These are phyloP conservation scores for Cinclus cinclus DNA, from an alignment of 2,113 vertebrate species.

Conservation along the genomic window DNA sequence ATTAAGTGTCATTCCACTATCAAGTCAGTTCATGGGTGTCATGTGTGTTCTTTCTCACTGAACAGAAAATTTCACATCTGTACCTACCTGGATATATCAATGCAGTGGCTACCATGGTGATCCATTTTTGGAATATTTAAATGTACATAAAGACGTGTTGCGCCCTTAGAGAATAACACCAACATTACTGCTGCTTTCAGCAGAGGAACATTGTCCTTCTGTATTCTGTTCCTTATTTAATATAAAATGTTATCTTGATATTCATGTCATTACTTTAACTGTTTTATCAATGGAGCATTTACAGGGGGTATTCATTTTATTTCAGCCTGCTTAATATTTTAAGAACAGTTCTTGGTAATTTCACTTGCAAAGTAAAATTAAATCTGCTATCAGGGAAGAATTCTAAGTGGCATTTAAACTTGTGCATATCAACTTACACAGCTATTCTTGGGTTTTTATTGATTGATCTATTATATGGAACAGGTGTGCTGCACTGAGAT, in stretches of 20 bases:
- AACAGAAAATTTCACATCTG: not conserved
- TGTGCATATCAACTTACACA: not conserved
- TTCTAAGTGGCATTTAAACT: not conserved
- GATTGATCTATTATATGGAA: not conserved
- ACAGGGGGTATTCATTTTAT: not conserved
- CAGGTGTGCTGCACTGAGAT: not conserved
- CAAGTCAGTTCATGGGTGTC: not conserved
- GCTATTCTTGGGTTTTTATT: not conserved
- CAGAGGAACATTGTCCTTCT: not conserved
- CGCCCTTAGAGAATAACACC: not conserved
- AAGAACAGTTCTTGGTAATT: constrained; percentile 6
- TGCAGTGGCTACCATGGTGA: not conserved
- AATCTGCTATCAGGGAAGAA: not conserved
- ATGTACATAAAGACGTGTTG: not conserved
- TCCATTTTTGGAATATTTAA: not conserved
- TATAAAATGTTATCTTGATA: constrained; percentile 3
- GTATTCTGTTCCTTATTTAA: not conserved
- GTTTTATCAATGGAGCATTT: constrained; percentile 20
- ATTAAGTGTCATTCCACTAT: not conserved
- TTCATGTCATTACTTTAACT: constrained; percentile 11
- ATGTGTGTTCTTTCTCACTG: not conserved
- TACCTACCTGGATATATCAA: not conserved
- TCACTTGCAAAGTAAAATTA: constrained; percentile 3
- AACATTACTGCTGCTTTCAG: not conserved
- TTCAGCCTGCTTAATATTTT: constrained; percentile 4